Evolutionary conservation across 2,113 vertebrate species (phyloP).

Genomic region (Bos javanicus): DNA sequence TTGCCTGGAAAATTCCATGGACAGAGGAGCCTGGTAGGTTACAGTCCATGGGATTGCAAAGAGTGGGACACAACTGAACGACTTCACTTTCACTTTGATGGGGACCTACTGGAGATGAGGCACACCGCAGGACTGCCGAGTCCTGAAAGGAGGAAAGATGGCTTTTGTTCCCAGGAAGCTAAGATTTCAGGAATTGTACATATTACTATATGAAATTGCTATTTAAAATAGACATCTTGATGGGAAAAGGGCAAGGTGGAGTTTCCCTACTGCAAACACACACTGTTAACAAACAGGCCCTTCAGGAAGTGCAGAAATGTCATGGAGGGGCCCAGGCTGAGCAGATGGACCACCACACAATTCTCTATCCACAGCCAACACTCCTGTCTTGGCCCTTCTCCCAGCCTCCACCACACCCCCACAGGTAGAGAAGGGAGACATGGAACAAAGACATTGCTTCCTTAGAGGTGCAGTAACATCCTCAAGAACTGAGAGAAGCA

Average conservation of each 20-base stretch:
- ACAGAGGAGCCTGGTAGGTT: neutral
- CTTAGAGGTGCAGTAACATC: neutral
- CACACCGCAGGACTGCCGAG: neutral
- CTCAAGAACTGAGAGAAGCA: neutral
- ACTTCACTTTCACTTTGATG: neutral
- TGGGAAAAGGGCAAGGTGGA: neutral
- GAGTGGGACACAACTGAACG: accelerated
- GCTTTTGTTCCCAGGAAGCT: neutral
- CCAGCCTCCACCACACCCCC: neutral
- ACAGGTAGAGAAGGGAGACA: neutral
- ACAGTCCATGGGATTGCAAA: neutral
- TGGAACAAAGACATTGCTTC: neutral
- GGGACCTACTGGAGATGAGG: neutral
- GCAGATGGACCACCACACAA: neutral
- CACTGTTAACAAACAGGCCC: neutral
- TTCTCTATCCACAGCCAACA: neutral
- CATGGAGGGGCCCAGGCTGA: neutral
- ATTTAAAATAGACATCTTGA: neutral
- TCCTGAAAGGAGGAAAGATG: neutral
- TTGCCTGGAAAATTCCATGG: neutral
- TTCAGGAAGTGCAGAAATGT: neutral
- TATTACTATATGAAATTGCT: neutral
- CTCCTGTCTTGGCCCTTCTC: neutral
- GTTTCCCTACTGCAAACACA: neutral
- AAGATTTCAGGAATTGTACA: neutral